Percentiles rank a stretch among this genome's conserved stretches.
phyloP scores from a whole-genome alignment of 2,113 vertebrate genomes.

The Pheucticus melanocephalus region DNA sequence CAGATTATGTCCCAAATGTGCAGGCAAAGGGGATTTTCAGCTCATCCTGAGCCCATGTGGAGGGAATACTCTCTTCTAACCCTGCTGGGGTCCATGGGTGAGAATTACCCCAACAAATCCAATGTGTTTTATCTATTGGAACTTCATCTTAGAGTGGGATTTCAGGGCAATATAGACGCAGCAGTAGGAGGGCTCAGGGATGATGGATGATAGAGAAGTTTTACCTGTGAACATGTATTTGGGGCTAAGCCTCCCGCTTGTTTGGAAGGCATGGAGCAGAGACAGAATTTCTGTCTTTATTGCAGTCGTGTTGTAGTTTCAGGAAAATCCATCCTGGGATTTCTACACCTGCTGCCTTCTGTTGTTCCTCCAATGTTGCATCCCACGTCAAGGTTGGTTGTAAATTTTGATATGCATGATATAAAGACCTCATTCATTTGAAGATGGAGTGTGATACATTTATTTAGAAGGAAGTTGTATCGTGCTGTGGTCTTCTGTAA shows the following conservation, averaged over 20 bases:
- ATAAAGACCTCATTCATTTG: background rate
- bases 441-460: background rate
- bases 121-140: background rate
- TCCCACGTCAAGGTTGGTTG: background rate
- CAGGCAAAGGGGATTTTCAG: background rate
- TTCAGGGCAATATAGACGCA: background rate
- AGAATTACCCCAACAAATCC: background rate
- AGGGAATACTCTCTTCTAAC: background rate
- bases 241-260: background rate
- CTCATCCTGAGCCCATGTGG: background rate
- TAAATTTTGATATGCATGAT: background rate
- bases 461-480: background rate
- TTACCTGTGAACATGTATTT: background rate
- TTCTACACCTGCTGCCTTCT: background rate
- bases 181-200: background rate
- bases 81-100: fast-evolving
- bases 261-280: background rate
- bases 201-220: background rate
- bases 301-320: background rate
- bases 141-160: background rate
- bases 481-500: background rate
- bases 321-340: background rate
- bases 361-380: background rate
- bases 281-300: background rate
- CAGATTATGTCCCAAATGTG: background rate